Conservation (phyloP, 2,113 vertebrate genomes). For the Rallus limicola region DNA sequence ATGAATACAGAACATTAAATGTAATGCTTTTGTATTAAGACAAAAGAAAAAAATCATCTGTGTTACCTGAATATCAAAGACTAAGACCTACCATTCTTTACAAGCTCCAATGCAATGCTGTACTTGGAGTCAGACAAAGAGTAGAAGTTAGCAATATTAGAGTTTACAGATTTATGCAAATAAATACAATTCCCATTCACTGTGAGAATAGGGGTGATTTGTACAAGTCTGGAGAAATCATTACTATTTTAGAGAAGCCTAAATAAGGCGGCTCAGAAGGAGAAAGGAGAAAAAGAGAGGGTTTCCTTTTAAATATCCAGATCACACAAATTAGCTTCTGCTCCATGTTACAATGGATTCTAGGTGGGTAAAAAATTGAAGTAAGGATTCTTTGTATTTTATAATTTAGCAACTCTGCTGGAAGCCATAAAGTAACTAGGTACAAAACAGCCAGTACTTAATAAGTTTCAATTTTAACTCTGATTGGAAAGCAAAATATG, state of each 20-base stretch:
- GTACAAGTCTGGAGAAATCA: background rate
- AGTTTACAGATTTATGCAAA: background rate
- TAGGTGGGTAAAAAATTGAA: constrained; percentile 34
- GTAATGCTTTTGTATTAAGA: background rate
- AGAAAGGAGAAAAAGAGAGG: background rate
- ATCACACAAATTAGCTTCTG: background rate
- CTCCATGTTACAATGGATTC: background rate
- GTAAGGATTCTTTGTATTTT: background rate
- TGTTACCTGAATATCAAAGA: background rate
- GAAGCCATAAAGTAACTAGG: constrained; percentile 5
- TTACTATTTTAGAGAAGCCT: background rate
- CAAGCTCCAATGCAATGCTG: background rate
- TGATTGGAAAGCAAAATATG: constrained; percentile 18
- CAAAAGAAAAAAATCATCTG: background rate
- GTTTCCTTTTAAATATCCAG: background rate
- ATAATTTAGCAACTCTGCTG: constrained; percentile 19
- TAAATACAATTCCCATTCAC: background rate
- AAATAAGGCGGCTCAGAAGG: background rate
- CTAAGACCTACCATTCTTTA: background rate
- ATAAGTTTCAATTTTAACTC: constrained; percentile 31
- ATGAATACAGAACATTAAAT: constrained; percentile 1
- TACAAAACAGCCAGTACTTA: constrained; percentile 21
- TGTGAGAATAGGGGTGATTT: background rate
- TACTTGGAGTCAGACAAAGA: background rate
- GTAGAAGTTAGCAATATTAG: background rate